A percentile compares a stretch with the other conserved stretches of the same genome.
These are phyloP conservation scores for Cygnus atratus DNA, from an alignment of 2,113 vertebrate genomes.

Conservation along the genomic window DNA sequence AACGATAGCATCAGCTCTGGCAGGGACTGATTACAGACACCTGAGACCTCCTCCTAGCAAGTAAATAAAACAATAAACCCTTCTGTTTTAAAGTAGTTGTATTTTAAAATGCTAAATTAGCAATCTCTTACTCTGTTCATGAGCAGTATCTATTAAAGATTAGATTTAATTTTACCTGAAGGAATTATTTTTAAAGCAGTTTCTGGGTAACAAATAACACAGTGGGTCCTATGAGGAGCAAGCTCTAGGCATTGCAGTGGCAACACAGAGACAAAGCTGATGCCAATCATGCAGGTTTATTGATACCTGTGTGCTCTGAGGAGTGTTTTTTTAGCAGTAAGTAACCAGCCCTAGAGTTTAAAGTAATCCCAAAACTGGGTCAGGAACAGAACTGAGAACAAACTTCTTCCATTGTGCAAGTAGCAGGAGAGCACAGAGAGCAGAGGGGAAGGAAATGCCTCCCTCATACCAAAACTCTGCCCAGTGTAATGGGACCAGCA, in stretches of 20 bases:
- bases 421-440: neutral
- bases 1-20: neutral
- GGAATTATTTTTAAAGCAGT: neutral
- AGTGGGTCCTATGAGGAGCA: neutral
- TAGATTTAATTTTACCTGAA: neutral
- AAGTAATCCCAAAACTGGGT: neutral
- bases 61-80: neutral
- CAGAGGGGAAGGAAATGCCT: neutral
- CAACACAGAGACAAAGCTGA: neutral
- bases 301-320: neutral
- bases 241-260: neutral
- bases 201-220: neutral
- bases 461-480: neutral
- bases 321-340: neutral
- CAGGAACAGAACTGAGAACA: neutral
- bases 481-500: neutral
- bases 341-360: neutral
- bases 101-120: neutral
- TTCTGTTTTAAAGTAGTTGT: neutral
- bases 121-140: rapidly evolving
- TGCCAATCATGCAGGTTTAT: neutral
- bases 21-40: constrained; percentile 31
- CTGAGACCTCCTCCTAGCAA: constrained; percentile 5
- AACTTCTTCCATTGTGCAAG: neutral
- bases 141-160: neutral